These are phyloP conservation scores for Alauda arvensis DNA, from an alignment of 2,797 vertebrate genomes.

Conservation along the genomic window DNA sequence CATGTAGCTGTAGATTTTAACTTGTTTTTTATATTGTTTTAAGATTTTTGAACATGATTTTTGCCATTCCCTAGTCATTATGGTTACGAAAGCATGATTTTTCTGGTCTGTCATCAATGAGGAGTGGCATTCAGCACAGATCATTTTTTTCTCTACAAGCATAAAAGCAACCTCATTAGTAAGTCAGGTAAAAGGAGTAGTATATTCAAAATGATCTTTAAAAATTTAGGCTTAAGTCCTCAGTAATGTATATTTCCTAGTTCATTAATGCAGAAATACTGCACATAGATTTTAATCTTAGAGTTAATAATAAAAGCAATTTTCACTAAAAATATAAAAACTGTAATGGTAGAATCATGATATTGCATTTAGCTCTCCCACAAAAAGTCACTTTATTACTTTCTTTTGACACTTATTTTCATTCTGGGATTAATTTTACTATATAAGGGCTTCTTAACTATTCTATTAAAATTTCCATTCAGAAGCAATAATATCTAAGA, in stretches of 20 bases:
- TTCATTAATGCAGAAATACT: conserved; percentile 82
- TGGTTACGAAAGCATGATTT: conserved; percentile 27
- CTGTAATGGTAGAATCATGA: conserved; percentile 84
- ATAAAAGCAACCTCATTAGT: conserved; percentile 73
- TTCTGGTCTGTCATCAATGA: conserved; percentile 42
- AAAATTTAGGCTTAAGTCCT: conserved; percentile 79
- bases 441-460: conserved; percentile 96
- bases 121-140: conserved; percentile 33
- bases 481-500: conserved; percentile 94
- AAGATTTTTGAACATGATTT: conserved; percentile 12
- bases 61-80: conserved; percentile 5
- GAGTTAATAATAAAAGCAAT: conserved; percentile 87
- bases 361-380: conserved; percentile 85
- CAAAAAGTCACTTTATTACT: conserved; percentile 87
- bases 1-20: neutral
- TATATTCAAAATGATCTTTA: conserved; percentile 77
- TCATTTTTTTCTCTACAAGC: conserved; percentile 52
- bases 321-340: conserved; percentile 87
- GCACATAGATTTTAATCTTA: conserved; percentile 83
- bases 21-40: neutral
- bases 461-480: conserved; percentile 99
- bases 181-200: conserved; percentile 70
- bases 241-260: conserved; percentile 78
- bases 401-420: conserved; percentile 95
- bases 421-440: conserved; percentile 98